Percentiles rank a stretch among this genome's conserved stretches.
These are phyloP conservation scores for Manduca sexta DNA, from an alignment of 1,140 invertebrate species.

Conservation along the genomic window DNA sequence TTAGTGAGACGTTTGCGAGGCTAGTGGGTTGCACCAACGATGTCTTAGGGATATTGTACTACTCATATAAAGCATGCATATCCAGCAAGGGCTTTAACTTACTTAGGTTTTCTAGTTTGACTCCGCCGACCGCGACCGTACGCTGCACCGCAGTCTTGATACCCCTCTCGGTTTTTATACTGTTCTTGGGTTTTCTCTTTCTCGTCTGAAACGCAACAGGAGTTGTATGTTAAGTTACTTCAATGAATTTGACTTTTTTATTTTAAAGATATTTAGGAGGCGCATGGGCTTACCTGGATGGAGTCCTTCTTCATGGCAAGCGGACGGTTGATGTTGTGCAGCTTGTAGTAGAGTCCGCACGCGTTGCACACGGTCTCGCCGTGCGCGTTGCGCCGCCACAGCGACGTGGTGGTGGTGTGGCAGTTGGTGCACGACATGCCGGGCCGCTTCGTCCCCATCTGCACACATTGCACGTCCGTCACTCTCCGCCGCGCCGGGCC, in stretches of 20 bases:
- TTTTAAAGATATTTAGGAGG: neutral
- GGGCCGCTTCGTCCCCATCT: constrained; percentile 83
- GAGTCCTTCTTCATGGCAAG: constrained; percentile 96
- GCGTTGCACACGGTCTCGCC: constrained; percentile 96
- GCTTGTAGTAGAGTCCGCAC: constrained; percentile 94
- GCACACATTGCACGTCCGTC: constrained; percentile 17
- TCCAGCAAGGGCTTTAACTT: constrained; percentile 23
- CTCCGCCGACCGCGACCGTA: constrained; percentile 23
- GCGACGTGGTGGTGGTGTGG: constrained; percentile 86
- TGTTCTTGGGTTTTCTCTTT: constrained; percentile 91
- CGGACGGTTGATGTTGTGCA: constrained; percentile 91
- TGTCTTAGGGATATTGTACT: no score
- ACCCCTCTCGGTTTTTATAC: constrained; percentile 54
- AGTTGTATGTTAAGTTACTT: no score
- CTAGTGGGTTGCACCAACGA: no score
- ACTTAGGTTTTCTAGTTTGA: constrained; percentile 49
- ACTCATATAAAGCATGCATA: no score
- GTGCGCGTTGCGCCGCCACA: constrained; percentile 90
- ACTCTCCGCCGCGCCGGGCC: neutral
- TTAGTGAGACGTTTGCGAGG: no score
- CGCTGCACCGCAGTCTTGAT: constrained; percentile 32
- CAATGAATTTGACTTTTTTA: no score
- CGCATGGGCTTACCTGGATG: constrained; percentile 79
- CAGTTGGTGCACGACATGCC: constrained; percentile 95
- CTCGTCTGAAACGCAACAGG: constrained; percentile 79